Conservation (phyloP, 2,797 vertebrate genomes). For the Syncerus caffer region DNA sequence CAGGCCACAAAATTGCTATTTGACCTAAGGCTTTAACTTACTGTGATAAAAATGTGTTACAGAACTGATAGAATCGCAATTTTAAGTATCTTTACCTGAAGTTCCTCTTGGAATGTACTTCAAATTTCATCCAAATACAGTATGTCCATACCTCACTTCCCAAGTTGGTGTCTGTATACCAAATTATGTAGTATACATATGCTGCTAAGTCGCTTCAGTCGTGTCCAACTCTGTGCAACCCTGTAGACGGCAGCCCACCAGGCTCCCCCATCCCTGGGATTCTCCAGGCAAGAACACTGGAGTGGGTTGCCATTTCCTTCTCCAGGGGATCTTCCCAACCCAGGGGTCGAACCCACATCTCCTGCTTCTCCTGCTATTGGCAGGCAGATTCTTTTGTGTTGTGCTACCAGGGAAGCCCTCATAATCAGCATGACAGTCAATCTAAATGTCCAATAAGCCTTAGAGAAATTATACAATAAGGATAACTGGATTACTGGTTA, state of each 20-base stretch:
- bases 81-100: constrained; percentile 2
- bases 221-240: neutral
- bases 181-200: neutral
- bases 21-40: neutral
- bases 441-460: neutral
- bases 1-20: neutral
- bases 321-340: neutral
- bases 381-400: neutral
- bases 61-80: neutral
- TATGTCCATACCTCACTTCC: neutral
- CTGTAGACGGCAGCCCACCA: neutral
- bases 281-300: neutral
- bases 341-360: neutral
- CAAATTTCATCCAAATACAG: neutral
- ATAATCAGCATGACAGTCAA: neutral
- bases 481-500: neutral
- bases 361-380: neutral
- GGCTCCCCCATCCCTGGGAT: neutral
- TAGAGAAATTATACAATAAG: neutral
- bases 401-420: neutral
- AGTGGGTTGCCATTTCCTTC: neutral
- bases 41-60: neutral
- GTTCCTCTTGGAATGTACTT: constrained; percentile 25
- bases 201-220: neutral
- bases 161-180: neutral